These are phyloP conservation scores for Picathartes gymnocephalus DNA, from an alignment of 2,113 vertebrate genomes.

Conservation along the genomic window DNA sequence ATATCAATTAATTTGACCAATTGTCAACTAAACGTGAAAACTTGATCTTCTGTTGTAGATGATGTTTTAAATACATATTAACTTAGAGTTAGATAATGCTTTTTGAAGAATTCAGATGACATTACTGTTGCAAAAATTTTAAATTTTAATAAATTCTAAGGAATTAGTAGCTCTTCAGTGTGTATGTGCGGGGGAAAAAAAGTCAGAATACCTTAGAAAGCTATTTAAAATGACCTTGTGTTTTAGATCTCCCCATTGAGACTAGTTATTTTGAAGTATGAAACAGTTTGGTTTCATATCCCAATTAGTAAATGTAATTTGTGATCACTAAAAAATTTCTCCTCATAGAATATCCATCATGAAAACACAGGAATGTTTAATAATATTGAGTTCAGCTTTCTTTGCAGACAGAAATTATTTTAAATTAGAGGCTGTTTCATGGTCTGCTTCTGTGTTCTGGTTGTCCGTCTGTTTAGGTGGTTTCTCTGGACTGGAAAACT, in stretches of 20 bases:
- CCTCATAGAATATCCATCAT: neutral
- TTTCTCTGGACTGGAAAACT: neutral
- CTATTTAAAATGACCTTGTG: neutral
- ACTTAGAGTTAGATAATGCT: neutral
- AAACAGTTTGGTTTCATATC: neutral
- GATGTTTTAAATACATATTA: neutral
- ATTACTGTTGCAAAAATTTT: neutral
- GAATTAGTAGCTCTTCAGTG: neutral
- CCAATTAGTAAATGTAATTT: slow-evolving; percentile 27
- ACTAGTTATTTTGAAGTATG: neutral
- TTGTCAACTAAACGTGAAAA: neutral
- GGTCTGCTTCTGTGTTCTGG: slow-evolving; percentile 14
- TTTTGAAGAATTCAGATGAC: neutral
- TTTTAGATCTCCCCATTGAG: neutral
- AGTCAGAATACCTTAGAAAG: neutral
- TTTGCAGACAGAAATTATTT: slow-evolving; percentile 19
- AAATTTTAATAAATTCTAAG: neutral
- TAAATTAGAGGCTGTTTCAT: slow-evolving; percentile 12
- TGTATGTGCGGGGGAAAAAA: neutral
- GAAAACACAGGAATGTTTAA: slow-evolving; percentile 38
- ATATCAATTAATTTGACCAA: neutral
- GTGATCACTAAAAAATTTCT: slow-evolving; percentile 22
- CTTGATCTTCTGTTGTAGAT: neutral
- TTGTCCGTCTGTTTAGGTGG: slow-evolving; percentile 31
- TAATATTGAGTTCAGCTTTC: slow-evolving; percentile 24